Conservation (phyloP, 2,797 vertebrate genomes). For the Silurus aristotelis region DNA sequence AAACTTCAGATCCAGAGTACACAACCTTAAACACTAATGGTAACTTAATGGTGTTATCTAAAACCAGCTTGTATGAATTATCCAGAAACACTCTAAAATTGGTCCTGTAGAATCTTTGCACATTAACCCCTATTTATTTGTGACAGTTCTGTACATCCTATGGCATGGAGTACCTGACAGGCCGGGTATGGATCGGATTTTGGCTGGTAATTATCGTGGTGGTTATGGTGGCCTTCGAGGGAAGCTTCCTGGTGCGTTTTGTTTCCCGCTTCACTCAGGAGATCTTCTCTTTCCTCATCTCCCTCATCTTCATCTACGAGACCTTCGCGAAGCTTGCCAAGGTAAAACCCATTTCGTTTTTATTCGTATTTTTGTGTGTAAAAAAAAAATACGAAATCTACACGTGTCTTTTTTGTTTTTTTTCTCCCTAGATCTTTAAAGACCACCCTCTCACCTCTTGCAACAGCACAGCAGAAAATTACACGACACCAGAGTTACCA, state of each 20-base stretch:
- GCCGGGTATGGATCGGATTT: conserved; percentile 94
- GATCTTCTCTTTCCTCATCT: conserved; percentile 98
- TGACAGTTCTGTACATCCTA: conserved; percentile 87
- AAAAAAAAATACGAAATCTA: too few relatives aligned
- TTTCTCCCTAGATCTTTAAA: conserved; percentile 56
- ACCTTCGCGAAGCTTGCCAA: conserved; percentile 91
- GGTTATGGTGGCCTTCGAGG: conserved; percentile 90
- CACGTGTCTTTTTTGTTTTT: neutral
- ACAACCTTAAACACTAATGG: too few relatives aligned
- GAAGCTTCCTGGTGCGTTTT: conserved; percentile 95
- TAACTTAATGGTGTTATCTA: neutral
- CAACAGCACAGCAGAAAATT: conserved; percentile 60
- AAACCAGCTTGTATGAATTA: neutral
- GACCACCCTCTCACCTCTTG: conserved; percentile 86
- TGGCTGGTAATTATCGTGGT: conserved; percentile 92
- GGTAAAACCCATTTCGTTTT: conserved; percentile 66
- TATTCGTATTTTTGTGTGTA: neutral
- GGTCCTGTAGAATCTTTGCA: neutral
- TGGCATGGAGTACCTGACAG: conserved; percentile 89
- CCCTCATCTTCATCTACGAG: conserved; percentile 98
- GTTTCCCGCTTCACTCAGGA: conserved; percentile 98
- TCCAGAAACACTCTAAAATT: neutral
- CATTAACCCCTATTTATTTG: neutral
- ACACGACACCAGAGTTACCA: neutral
- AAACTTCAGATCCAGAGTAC: too few relatives aligned